Percentiles rank a stretch among this genome's conserved stretches.
These are phyloP conservation scores for Ptychadena robeensis DNA, from an alignment of 2,797 vertebrate genomes.

Conservation along the genomic window DNA sequence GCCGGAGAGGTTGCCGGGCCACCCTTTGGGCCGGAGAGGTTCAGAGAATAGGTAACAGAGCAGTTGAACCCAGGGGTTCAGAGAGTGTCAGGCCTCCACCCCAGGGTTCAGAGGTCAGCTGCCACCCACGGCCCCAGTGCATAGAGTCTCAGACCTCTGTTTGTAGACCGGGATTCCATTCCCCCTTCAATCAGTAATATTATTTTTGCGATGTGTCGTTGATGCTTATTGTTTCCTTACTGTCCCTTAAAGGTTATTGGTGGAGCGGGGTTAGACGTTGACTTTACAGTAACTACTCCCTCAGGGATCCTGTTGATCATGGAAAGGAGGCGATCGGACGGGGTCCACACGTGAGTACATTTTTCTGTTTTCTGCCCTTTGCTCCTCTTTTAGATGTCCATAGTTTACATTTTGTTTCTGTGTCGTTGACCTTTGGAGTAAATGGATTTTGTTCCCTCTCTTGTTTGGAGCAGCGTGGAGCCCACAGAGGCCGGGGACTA, in stretches of 20 bases:
- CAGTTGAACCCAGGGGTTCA: too few species aligned
- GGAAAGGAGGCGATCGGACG: constrained; percentile 82
- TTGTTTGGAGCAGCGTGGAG: constrained; percentile 75
- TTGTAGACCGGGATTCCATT: too few species aligned
- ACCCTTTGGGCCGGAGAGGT: too few species aligned
- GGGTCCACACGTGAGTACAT: constrained; percentile 82
- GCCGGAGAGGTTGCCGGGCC: too few species aligned
- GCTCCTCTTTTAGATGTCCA: not conserved
- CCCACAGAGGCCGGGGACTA: constrained; percentile 85
- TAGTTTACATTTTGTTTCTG: not conserved
- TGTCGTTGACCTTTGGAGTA: not conserved
- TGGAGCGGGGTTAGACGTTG: constrained; percentile 84
- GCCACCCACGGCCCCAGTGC: too few species aligned
- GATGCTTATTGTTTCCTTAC: too few species aligned
- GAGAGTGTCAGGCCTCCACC: too few species aligned
- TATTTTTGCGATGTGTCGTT: too few species aligned
- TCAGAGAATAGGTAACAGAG: too few species aligned
- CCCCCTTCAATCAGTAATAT: too few species aligned
- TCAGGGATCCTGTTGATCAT: constrained; percentile 77
- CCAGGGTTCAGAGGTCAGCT: too few species aligned
- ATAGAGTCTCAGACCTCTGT: too few species aligned
- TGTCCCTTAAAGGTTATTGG: constrained; percentile 80
- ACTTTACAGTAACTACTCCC: constrained; percentile 83
- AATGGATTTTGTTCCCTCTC: not conserved
- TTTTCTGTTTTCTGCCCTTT: not conserved